Evolutionary conservation across 2,797 vertebrate species (phyloP), one percentile per base, ranked within the genome.

Genomic region (Xenopus petersii): DNA sequence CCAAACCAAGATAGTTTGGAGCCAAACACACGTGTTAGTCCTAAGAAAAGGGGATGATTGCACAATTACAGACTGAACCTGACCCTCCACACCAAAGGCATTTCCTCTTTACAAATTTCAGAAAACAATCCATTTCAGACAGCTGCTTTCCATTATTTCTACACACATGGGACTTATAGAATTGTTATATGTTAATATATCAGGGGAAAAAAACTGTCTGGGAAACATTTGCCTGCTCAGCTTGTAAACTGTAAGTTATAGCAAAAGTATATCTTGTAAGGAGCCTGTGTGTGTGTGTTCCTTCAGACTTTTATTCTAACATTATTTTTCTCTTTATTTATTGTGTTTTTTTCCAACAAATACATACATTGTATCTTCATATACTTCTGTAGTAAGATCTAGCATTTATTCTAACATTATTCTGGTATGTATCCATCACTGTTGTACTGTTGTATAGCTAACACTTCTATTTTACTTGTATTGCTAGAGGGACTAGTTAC

Each of bases 91-190:
- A 83, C 82, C 83, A 84, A 89, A 89, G 85, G 81, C 77, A 86
- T 86, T 86, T 86, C 83, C 84, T 85, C 58, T 68, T 80, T 30
- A 79, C 84, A 68, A 69, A 71, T 81, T 79, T 71, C 67, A 12
- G 56, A 58, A 74, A 62, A 55, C 58, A 69, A 66, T 68, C 26
- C 75, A 30, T 33, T 68, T 81, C 64, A 33, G 68, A 71, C 86
- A 89, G 84, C 83, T 88, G 87, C 82, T 89, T 85, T 83, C 77
- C 74, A 85, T 88, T 86, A 86, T 73, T 70, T 71, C 75, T 81
- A 75, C 79, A 81, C 79, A 85, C 71, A 80, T 60, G 17, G 77
- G 61, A 73, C 9, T 76, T 64, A 74, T 71, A 73, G 80, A 81
- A 26, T 42, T 70, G 74, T 16, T 70, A 70, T 79, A 75, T 70